A percentile compares a stretch with the other conserved stretches of the same genome.
Evolutionary conservation across 1,140 invertebrate species (phyloP).

Genomic region (Macrobrachium rosenbergii): DNA sequence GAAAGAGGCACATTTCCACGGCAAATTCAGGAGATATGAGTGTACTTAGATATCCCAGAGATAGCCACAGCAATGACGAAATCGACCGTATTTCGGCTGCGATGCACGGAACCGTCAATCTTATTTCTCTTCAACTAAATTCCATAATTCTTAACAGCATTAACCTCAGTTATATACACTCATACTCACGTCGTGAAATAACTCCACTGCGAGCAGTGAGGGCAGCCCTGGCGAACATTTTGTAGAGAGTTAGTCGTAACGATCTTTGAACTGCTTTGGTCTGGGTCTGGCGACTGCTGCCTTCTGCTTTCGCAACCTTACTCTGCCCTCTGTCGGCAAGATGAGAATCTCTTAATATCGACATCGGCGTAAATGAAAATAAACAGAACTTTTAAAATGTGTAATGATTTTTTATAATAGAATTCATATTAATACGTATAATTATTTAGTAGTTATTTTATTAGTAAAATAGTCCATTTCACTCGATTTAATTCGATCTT

Average conservation of each 20-base stretch:
- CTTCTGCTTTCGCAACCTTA: not conserved
- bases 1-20: not conserved
- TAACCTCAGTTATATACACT: no score
- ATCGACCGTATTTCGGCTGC: not conserved
- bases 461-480: no score
- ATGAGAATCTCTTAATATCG: not conserved
- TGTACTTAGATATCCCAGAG: not conserved
- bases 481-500: no score
- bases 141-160: not conserved
- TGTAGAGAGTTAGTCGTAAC: not conserved
- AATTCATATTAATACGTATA: not conserved
- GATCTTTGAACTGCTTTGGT: not conserved
- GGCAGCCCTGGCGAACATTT: constrained; percentile 41
- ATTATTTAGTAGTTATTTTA: not conserved
- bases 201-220: constrained; percentile 32
- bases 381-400: not conserved
- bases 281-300: not conserved
- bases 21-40: no score
- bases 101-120: no score
- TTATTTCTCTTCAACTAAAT: no score
- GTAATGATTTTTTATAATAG: not conserved
- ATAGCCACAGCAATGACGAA: constrained; percentile 1
- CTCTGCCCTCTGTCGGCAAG: not conserved
- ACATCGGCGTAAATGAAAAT: constrained; percentile 1
- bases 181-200: constrained; percentile 34